Evolutionary conservation across 2,113 vertebrate species (phyloP).

Genomic region (Equus przewalskii): DNA sequence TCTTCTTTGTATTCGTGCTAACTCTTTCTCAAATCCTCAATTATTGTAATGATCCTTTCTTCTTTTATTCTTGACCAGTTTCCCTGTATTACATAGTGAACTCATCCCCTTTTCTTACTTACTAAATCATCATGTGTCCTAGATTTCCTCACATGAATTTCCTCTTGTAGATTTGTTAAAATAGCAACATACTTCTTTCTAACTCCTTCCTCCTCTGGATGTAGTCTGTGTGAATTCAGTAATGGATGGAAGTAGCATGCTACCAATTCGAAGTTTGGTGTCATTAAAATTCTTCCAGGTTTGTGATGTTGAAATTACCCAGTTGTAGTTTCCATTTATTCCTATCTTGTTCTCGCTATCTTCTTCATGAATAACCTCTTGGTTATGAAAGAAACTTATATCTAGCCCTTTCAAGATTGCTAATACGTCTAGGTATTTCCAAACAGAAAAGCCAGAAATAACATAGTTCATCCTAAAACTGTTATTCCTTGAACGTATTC

Average conservation of each 20-base stretch:
- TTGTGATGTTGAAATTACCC: neutral
- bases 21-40: neutral
- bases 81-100: neutral
- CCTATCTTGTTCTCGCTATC: neutral
- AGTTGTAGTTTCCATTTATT: neutral
- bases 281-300: neutral
- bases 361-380: neutral
- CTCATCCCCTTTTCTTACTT: neutral
- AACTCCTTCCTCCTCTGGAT: neutral
- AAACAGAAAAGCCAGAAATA: conserved; percentile 15
- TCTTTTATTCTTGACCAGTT: neutral
- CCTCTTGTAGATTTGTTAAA: neutral
- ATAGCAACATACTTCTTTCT: neutral
- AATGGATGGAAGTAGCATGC: neutral
- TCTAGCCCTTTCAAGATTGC: neutral
- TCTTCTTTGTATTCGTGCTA: neutral
- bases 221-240: neutral
- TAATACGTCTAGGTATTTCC: neutral
- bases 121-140: neutral
- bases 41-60: neutral
- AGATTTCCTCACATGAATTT: neutral
- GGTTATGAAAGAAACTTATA: neutral
- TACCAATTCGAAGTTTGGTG: neutral
- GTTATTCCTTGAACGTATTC: neutral
- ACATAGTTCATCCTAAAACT: neutral